Base-by-base conservation (phyloP, 2,888 invertebrate genomes). In the Hirudinaria manillensis region DNA sequence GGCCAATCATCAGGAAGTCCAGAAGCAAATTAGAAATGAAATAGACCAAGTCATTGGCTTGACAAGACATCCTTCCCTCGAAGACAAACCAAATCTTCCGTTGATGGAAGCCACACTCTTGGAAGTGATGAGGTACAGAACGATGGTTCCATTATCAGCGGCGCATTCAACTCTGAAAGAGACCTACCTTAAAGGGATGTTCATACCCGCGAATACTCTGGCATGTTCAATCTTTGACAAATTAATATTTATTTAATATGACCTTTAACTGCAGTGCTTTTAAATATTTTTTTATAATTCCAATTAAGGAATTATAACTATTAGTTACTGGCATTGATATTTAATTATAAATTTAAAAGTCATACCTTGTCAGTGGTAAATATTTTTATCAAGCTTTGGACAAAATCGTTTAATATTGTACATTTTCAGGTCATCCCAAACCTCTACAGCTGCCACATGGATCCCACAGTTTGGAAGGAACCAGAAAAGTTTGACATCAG, bases 81-180 rank as follows among this genome's bases (percentile, higher is more conserved):
- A 36, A 80, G 82, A 55, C 77, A 77, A 19, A 76, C 79, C 19
- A 78, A 77, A 53, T 67, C 75, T 82, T 13, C 83, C 82, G 1
- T 80, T 79, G 78, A 80, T 80, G 7, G 82, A 83, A 73, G 82
- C 82, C 3, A 76, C 78, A 36, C 76, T 83, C 0, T 72, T 82
- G 38, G 83, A 83, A 75, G 79, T 79, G 3, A 78, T 81, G 79
- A 77, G 82, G 13, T 79, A 80, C 55, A 80, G 81, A 0, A 81
- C 81, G 53, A 81, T 83, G 68, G 80, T 82, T 70, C 83, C 83
- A 0, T 80, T 83, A 36, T 82, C 81, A 0, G 74, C 82, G n/a
- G 82, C 83, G 0, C 83, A 83, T 78, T 79, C 80, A 55, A 81
- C 82, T 27, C 81, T 81, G 3, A 53, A 76, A 0, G 77, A 79